Evolutionary conservation across 2,797 vertebrate genomes (phyloP).

Genomic region (Poecilia picta): DNA sequence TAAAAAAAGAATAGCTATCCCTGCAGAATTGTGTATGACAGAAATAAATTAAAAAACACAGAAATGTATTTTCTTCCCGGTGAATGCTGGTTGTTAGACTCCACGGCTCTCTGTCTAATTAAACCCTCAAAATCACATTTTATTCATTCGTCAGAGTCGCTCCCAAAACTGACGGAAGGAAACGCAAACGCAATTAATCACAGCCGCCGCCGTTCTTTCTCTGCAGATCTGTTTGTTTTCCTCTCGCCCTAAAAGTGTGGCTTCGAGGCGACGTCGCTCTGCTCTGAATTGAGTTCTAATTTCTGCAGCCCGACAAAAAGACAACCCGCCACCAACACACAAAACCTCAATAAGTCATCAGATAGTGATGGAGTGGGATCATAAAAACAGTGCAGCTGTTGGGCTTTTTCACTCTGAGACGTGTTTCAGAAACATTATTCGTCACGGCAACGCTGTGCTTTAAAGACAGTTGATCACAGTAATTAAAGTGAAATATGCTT

Average conservation of each 20-base stretch:
- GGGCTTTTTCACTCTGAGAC: constrained; percentile 23
- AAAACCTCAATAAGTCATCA: constrained; percentile 53
- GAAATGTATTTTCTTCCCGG: constrained; percentile 28
- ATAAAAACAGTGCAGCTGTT: constrained; percentile 56
- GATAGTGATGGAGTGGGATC: constrained; percentile 48
- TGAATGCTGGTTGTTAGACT: constrained; percentile 44
- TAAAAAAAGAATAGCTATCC: background rate
- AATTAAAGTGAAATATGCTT: constrained; percentile 30
- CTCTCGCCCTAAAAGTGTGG: constrained; percentile 11
- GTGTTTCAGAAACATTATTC: constrained; percentile 28
- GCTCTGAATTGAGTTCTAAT: constrained; percentile 49
- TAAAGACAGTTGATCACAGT: constrained; percentile 39
- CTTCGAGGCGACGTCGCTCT: constrained; percentile 37
- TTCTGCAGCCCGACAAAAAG: constrained; percentile 33
- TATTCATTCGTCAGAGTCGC: constrained; percentile 59
- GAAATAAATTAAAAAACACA: constrained; percentile 26
- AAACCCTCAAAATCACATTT: constrained; percentile 56
- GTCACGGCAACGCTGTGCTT: constrained; percentile 15
- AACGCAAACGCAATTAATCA: constrained; percentile 67
- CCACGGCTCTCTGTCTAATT: constrained; percentile 60
- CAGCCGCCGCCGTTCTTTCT: constrained; percentile 41
- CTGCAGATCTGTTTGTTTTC: constrained; percentile 45
- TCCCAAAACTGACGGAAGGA: constrained; percentile 52
- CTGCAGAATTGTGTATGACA: constrained; percentile 22
- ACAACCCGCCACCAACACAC: constrained; percentile 14